Evolutionary conservation across 1,140 invertebrate genomes (phyloP).

Genomic region (Caenorhabditis brenneri): DNA sequence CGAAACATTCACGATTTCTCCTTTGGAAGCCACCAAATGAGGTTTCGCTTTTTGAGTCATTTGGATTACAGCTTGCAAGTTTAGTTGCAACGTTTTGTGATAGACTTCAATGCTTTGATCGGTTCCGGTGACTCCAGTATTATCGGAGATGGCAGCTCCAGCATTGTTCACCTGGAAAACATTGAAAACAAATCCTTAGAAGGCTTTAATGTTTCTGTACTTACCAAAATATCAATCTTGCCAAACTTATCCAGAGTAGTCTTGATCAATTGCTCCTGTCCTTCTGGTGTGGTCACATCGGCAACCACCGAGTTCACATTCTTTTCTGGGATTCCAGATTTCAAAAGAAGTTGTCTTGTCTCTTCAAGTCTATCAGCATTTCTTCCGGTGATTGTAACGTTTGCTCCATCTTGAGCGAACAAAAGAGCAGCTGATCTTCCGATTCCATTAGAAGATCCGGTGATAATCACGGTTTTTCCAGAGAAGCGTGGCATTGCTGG

Average conservation of each 20-base stretch:
- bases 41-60: constrained; percentile 81
- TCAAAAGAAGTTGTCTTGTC: not conserved
- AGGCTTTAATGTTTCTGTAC: no score
- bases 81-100: constrained; percentile 80
- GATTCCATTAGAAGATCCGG: constrained; percentile 83
- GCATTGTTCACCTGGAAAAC: constrained; percentile 62
- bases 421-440: constrained; percentile 80
- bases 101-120: constrained; percentile 75
- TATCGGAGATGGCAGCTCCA: constrained; percentile 35
- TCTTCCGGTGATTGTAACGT: constrained; percentile 81
- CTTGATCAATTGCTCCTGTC: constrained; percentile 51
- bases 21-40: not conserved
- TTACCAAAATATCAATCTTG: constrained; percentile 58
- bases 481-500: not conserved
- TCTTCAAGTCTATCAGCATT: constrained; percentile 74
- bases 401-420: constrained; percentile 79
- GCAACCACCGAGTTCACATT: constrained; percentile 48
- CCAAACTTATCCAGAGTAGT: constrained; percentile 61
- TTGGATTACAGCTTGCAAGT: constrained; percentile 81
- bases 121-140: not conserved
- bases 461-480: not conserved
- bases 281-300: constrained; percentile 42
- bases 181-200: no score
- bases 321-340: constrained; percentile 24
- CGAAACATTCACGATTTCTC: constrained; percentile 3